phyloP scores from a whole-genome alignment of 2,797 vertebrate genomes.

The Ataeniobius toweri region DNA sequence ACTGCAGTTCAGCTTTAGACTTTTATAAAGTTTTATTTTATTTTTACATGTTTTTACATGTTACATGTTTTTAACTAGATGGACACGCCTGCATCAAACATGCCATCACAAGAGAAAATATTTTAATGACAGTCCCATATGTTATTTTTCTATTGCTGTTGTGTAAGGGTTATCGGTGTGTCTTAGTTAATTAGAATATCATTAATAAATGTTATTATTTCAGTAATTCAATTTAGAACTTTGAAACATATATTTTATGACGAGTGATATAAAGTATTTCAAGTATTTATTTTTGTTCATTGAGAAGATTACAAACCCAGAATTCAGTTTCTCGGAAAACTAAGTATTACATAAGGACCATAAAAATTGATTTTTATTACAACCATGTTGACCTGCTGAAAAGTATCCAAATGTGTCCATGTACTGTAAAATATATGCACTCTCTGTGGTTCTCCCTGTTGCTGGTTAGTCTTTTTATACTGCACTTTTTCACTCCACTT shows the following conservation, averaged over 20 bases:
- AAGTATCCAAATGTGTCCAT: neutral
- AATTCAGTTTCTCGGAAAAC: neutral
- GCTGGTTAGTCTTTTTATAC: neutral
- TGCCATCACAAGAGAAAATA: neutral
- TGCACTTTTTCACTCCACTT: neutral
- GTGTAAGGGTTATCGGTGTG: constrained; percentile 30
- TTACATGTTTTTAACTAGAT: constrained; percentile 23
- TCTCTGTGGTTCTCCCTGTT: neutral
- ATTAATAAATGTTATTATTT: too few relatives aligned
- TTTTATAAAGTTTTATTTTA: constrained; percentile 13
- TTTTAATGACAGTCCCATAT: constrained; percentile 19
- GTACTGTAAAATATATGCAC: neutral
- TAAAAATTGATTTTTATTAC: neutral
- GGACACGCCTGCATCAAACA: constrained; percentile 13
- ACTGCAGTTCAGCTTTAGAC: constrained; percentile 8
- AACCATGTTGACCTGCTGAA: neutral
- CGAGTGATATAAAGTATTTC: too few relatives aligned
- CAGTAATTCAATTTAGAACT: too few relatives aligned
- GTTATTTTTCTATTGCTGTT: constrained; percentile 29
- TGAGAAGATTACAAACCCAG: neutral
- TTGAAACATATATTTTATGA: too few relatives aligned
- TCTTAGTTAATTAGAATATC: neutral
- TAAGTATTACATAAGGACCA: neutral
- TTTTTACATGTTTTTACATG: neutral
- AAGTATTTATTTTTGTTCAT: too few relatives aligned